A percentile compares a stretch with the other conserved stretches of the same genome.
phyloP scores from a whole-genome alignment of 2,888 invertebrate species.

The Sialis fuliginosa region DNA sequence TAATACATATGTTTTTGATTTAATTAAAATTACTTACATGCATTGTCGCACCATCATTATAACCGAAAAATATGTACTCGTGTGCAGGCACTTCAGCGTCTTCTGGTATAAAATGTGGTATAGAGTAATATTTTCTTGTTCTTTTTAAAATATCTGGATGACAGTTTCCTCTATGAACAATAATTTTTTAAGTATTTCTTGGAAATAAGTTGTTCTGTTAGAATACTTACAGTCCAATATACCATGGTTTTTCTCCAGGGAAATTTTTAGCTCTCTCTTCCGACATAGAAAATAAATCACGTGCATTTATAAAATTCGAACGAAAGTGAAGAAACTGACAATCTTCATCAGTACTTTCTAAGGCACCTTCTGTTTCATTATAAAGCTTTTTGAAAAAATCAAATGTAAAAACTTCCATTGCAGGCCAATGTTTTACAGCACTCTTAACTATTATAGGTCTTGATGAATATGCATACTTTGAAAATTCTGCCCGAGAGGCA shows the following conservation, averaged over 20 bases:
- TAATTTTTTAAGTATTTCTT: background rate
- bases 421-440: conserved; percentile 61
- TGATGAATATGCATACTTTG: conserved; percentile 56
- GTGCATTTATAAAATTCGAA: conserved; percentile 56
- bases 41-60: conserved; percentile 77
- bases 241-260: conserved; percentile 56
- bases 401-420: conserved; percentile 45
- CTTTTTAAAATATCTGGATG: conserved; percentile 58
- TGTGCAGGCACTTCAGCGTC: conserved; percentile 78
- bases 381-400: conserved; percentile 52
- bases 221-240: conserved; percentile 66
- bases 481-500: conserved; percentile 48
- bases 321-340: conserved; percentile 80
- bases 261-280: conserved; percentile 40
- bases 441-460: conserved; percentile 63
- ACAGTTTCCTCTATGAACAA: conserved; percentile 59
- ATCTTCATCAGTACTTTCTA: conserved; percentile 57
- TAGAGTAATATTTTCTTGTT: conserved; percentile 57
- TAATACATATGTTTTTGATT: background rate
- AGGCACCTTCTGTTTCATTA: conserved; percentile 45
- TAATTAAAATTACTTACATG: conserved; percentile 42
- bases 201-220: conserved; percentile 1
- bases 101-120: conserved; percentile 71
- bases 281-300: conserved; percentile 64
- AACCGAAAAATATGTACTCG: conserved; percentile 86